Evolutionary conservation across 2,888 invertebrate species (phyloP).

Genomic region (Galeopsomyia nigrocyanea): DNA sequence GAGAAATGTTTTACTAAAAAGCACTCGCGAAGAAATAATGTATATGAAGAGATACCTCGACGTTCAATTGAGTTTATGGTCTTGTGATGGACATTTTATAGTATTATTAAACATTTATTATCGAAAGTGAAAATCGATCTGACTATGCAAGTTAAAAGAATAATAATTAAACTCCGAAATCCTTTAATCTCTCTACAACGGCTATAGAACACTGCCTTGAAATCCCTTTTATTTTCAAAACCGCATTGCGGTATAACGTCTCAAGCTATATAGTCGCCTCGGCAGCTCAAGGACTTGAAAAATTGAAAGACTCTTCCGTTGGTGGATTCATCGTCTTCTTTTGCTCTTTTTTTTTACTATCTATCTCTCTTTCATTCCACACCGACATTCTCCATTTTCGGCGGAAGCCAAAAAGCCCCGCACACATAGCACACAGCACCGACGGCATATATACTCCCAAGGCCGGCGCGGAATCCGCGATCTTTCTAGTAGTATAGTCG

Average conservation of each 20-base stretch:
- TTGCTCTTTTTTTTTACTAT: background rate
- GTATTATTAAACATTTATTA: too few species aligned
- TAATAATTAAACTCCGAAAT: too few species aligned
- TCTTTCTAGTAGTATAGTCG: constrained; percentile 50
- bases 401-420: background rate
- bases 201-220: too few species aligned
- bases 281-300: constrained; percentile 23
- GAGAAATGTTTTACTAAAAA: too few species aligned
- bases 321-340: background rate
- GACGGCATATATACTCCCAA: background rate
- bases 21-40: too few species aligned
- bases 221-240: background rate
- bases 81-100: too few species aligned
- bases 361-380: background rate
- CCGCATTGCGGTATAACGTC: constrained; percentile 7
- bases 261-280: background rate
- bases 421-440: background rate
- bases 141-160: too few species aligned
- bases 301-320: constrained; percentile 20
- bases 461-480: constrained; percentile 8
- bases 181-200: too few species aligned
- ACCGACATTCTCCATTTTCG: constrained; percentile 41
- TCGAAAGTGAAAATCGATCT: too few species aligned
- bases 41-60: too few species aligned
- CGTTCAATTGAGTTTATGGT: too few species aligned